Conservation (phyloP, 2,113 vertebrate species). For the Neolamprologus hecqui region DNA sequence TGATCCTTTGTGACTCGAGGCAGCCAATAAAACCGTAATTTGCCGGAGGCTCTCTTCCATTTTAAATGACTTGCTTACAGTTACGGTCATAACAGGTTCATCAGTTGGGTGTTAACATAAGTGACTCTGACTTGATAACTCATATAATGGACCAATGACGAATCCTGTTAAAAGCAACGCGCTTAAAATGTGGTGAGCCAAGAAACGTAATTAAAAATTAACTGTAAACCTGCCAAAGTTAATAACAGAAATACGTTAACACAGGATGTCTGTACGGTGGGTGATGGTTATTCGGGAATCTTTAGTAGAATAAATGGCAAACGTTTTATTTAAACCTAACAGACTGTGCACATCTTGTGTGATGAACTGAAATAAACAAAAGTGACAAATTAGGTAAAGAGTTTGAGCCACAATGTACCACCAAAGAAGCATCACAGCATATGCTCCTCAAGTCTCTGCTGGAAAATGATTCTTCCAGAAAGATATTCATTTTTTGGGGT, state of each 20-base stretch:
- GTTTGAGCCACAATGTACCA: not conserved
- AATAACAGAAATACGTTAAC: not conserved
- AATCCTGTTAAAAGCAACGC: not conserved
- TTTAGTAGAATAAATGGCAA: not conserved
- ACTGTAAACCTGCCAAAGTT: not conserved
- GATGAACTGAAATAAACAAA: not conserved
- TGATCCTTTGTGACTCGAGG: not conserved
- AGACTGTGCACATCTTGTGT: not conserved
- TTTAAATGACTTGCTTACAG: not conserved
- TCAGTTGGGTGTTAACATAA: not conserved
- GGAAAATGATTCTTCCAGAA: not conserved
- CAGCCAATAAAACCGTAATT: not conserved
- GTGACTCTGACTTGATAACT: not conserved
- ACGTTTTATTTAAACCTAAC: not conserved
- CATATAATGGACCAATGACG: not conserved
- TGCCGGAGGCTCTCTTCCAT: not conserved
- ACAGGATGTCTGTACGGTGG: accelerated
- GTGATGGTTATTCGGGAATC: no score
- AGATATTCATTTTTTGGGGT: not conserved
- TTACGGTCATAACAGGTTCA: not conserved
- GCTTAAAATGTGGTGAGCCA: not conserved
- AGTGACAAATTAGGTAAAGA: not conserved
- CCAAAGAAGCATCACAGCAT: not conserved
- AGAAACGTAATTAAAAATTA: not conserved
- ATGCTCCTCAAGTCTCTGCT: not conserved